Percentiles rank a stretch among this genome's conserved stretches.
phyloP scores from a whole-genome alignment of 1,140 invertebrate species.

The Sipha flava region DNA sequence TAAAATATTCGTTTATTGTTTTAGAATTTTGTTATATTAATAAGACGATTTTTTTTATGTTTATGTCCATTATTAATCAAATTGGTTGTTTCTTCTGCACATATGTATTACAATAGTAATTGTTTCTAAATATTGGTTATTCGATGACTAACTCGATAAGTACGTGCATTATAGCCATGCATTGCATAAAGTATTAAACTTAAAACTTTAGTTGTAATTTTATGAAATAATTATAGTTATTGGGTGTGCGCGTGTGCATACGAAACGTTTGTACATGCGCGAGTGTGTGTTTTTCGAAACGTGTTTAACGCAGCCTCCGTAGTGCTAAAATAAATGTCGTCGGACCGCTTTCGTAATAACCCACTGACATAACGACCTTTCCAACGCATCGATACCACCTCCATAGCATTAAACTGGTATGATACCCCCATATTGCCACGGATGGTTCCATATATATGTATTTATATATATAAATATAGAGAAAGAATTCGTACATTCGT shows the following conservation, averaged over 20 bases:
- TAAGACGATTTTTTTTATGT: too few species aligned
- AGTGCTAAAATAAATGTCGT: constrained; percentile 24
- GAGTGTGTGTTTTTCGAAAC: neutral
- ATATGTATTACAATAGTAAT: too few species aligned
- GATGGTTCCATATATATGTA: neutral
- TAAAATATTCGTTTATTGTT: too few species aligned
- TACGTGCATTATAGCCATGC: too few species aligned
- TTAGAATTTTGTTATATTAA: too few species aligned
- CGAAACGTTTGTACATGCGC: too few species aligned
- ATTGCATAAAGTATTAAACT: too few species aligned
- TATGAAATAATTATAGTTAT: neutral
- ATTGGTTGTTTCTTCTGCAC: too few species aligned
- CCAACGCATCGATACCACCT: constrained; percentile 3
- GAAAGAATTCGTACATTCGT: neutral
- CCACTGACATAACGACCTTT: constrained; percentile 31
- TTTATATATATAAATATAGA: too few species aligned
- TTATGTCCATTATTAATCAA: too few species aligned
- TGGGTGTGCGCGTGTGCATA: neutral
- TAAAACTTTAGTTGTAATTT: neutral
- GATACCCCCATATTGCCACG: neutral
- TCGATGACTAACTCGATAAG: too few species aligned
- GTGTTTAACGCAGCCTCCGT: neutral
- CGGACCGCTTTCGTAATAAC: constrained; percentile 24
- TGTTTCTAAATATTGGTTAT: too few species aligned
- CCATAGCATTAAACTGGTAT: neutral